Percentiles rank a stretch among this genome's conserved stretches.
These are phyloP conservation scores for Heteractis magnifica DNA, from an alignment of 92 coral and sea anemone species.

Conservation along the genomic window DNA sequence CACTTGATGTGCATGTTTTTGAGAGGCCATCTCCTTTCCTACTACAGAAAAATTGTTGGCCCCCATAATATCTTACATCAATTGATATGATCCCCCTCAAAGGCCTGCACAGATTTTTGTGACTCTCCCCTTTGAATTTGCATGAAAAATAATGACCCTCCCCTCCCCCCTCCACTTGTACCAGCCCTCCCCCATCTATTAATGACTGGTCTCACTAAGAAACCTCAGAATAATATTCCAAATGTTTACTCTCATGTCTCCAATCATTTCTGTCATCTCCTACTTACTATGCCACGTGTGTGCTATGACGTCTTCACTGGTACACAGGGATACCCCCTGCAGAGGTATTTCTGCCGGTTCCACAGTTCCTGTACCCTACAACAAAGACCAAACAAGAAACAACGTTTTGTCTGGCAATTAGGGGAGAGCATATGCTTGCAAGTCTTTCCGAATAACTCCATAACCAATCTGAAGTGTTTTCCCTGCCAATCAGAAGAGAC, in stretches of 20 bases:
- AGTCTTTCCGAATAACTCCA: neutral
- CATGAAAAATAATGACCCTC: too few species aligned
- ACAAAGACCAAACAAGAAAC: neutral
- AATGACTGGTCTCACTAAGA: neutral
- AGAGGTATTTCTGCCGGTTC: slow-evolving; percentile 75
- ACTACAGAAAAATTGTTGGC: too few species aligned
- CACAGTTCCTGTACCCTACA: slow-evolving; percentile 52
- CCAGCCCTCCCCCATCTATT: too few species aligned
- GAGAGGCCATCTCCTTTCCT: too few species aligned
- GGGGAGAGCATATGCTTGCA: neutral
- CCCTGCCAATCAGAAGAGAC: neutral
- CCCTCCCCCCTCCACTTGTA: too few species aligned
- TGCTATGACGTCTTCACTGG: slow-evolving; percentile 79
- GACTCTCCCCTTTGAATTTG: too few species aligned
- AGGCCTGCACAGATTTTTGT: too few species aligned
- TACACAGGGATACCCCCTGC: slow-evolving; percentile 82
- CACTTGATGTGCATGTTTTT: neutral
- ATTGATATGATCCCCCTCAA: too few species aligned
- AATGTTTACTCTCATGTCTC: too few species aligned
- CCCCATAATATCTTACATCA: too few species aligned
- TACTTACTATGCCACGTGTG: slow-evolving; percentile 96
- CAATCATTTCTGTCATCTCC: too few species aligned
- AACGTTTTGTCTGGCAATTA: neutral
- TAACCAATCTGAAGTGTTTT: neutral
- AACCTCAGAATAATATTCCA: too few species aligned